Conservation (phyloP, 1,140 invertebrate genomes). For the Trachymyrmex septentrionalis region DNA sequence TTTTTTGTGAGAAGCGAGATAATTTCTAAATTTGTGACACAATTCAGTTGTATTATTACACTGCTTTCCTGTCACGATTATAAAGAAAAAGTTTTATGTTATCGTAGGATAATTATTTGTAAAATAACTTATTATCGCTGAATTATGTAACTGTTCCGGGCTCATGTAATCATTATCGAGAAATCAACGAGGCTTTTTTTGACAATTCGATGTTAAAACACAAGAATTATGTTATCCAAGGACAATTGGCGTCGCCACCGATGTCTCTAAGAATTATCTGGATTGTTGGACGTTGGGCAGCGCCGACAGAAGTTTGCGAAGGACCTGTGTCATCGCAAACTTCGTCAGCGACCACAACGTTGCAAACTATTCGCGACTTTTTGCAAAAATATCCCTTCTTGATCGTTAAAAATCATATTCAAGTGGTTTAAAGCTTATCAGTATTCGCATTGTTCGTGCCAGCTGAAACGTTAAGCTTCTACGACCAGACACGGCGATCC, state of each 20-base stretch:
- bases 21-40: background rate
- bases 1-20: background rate
- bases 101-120: background rate
- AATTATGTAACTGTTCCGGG: background rate
- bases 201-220: slow-evolving; percentile 24
- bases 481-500: slow-evolving; percentile 19
- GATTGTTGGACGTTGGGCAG: slow-evolving; percentile 65
- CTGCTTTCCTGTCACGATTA: background rate
- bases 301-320: slow-evolving; percentile 35
- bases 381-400: background rate
- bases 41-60: background rate
- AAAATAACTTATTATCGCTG: background rate
- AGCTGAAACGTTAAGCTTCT: slow-evolving; percentile 39
- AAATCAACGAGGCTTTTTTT: slow-evolving; percentile 47
- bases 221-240: slow-evolving; percentile 45
- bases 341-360: slow-evolving; percentile 24
- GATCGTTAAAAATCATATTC: slow-evolving; percentile 11
- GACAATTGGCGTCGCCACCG: slow-evolving; percentile 72
- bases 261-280: slow-evolving; percentile 75
- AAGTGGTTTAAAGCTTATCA: slow-evolving; percentile 16
- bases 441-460: slow-evolving; percentile 35
- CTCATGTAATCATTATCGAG: slow-evolving; percentile 19
- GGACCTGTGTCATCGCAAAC: background rate
- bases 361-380: slow-evolving; percentile 43
- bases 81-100: slow-evolving; percentile 2